phyloP scores from a whole-genome alignment of 2,113 vertebrate species.

The Austrofundulus limnaeus region DNA sequence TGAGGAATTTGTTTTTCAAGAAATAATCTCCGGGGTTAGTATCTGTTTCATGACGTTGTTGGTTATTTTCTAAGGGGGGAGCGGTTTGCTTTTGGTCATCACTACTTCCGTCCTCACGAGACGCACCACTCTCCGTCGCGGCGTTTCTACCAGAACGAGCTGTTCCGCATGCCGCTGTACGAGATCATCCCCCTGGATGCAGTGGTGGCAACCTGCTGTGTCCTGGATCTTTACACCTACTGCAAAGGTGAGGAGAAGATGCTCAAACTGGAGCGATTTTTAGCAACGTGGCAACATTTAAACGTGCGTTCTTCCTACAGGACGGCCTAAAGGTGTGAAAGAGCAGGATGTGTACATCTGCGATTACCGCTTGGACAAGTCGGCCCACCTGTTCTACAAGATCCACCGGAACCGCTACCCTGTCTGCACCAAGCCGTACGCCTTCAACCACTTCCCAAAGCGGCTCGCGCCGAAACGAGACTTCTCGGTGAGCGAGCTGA shows the following conservation, averaged over 20 bases:
- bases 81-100: conserved; percentile 96
- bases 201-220: conserved; percentile 94
- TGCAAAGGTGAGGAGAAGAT: conserved; percentile 87
- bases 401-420: conserved; percentile 97
- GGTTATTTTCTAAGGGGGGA: conserved; percentile 82
- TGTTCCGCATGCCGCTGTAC: conserved; percentile 95
- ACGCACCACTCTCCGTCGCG: conserved; percentile 97
- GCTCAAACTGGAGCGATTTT: neutral
- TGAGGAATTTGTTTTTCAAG: too few species aligned
- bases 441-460: conserved; percentile 98
- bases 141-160: conserved; percentile 96
- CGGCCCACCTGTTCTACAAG: conserved; percentile 98
- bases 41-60: neutral
- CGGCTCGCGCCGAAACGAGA: conserved; percentile 93
- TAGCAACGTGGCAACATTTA: too few species aligned
- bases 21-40: too few species aligned
- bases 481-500: conserved; percentile 86
- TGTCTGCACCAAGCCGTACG: conserved; percentile 95
- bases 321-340: conserved; percentile 93
- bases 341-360: conserved; percentile 98
- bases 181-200: conserved; percentile 98
- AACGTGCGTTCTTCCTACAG: conserved; percentile 64
- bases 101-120: conserved; percentile 98
- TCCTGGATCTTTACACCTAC: conserved; percentile 95
- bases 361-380: conserved; percentile 97